Percentiles rank a stretch among this genome's conserved stretches.
phyloP scores from a whole-genome alignment of 2,888 invertebrate genomes.

The Dynastes grantii region DNA sequence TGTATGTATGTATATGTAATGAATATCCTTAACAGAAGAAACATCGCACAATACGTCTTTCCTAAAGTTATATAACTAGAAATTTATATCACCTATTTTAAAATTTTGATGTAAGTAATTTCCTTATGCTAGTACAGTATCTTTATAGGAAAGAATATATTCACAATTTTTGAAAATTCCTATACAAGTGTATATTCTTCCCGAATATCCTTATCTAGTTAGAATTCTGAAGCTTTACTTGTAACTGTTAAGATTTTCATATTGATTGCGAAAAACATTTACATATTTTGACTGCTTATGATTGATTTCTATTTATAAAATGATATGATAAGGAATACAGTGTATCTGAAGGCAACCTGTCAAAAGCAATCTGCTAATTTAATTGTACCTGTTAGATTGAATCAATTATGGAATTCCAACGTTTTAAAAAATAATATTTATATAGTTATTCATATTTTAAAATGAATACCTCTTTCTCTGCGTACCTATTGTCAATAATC shows the following conservation, averaged over 20 bases:
- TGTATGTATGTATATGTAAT: neutral
- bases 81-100: neutral
- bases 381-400: no score
- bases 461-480: no score
- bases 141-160: neutral
- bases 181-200: neutral
- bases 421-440: no score
- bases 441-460: no score
- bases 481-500: no score
- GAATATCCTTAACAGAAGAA: neutral
- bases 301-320: no score
- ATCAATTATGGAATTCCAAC: no score
- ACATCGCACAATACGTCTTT: neutral
- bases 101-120: slow-evolving; percentile 2
- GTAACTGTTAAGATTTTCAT: slow-evolving; percentile 3
- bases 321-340: no score
- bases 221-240: slow-evolving; percentile 38
- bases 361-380: no score
- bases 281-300: neutral
- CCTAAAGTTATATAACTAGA: neutral
- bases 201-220: slow-evolving; percentile 32
- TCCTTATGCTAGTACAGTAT: neutral
- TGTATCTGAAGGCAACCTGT: no score
- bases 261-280: slow-evolving; percentile 16
- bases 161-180: neutral